Evolutionary conservation across 2,113 vertebrate species (phyloP), one percentile per base, ranked within the genome.

Genomic region (Murina feae): DNA sequence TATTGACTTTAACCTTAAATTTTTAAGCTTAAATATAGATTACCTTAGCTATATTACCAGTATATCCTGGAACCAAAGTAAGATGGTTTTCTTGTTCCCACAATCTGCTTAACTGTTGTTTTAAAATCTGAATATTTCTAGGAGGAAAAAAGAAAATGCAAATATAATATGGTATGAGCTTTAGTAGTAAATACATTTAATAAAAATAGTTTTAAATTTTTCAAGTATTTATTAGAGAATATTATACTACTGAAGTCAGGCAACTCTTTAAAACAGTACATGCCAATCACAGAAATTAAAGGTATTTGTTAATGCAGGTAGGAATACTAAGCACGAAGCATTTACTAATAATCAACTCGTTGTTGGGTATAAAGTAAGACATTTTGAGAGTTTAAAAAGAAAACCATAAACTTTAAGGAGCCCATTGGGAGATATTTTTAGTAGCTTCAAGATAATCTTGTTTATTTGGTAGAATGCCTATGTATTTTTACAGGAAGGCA

Each of bases 21-120:
- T 91, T 87, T 90, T 90, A 95, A 94, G 32, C 68, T 95, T 79
- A 86, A 81, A 86, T 90, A 76, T 55, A 83, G 4, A 96, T 98
- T 98, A 99, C 99, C 98, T 99, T 99, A 98, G 98, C 98, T 96
- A 99, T 97, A 97, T 98, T 98, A 98, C 98, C 98, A 97, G 99
- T 98, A 97, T 98, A 98, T 98, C 99, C 99, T 89, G 99, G 98
- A 97, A 98, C 98, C 96, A 98, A 98, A 97, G 98, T 98, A 95
- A 99, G 97, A 94, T 96, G 97, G 92, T 98, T 98, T 95, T 98
- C 98, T 80, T 99, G 98, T 90, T 98, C 97, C 99, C 99, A 99
- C 42, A 99, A 97, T 96, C 98, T 98, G 97, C 97, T 97, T 96
- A 99, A 97, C 32, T 99, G 98, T 86, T 98, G 97, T 98, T 99